phyloP scores from a whole-genome alignment of 2,797 vertebrate species.

The Sebastes hopkinsi region DNA sequence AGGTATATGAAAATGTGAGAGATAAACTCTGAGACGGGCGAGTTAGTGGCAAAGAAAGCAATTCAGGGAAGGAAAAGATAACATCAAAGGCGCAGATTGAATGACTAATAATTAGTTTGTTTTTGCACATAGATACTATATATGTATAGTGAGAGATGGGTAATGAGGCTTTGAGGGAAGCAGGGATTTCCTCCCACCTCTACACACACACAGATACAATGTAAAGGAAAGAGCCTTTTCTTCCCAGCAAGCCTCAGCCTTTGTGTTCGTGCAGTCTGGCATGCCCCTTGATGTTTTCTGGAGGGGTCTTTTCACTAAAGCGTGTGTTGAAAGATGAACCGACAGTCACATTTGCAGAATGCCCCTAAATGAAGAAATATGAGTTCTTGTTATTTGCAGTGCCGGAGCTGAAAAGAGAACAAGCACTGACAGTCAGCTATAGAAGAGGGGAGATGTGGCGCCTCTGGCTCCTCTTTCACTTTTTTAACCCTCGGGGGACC shows the following conservation, averaged over 20 bases:
- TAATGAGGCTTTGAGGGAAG: constrained; percentile 24
- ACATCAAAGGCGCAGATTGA: constrained; percentile 31
- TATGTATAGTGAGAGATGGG: constrained; percentile 23
- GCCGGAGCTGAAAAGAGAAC: constrained; percentile 20
- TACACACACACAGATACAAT: constrained; percentile 35
- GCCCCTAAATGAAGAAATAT: constrained; percentile 44
- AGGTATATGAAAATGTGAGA: constrained; percentile 42
- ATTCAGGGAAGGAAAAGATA: constrained; percentile 7
- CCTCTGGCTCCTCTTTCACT: constrained; percentile 30
- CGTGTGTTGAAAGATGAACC: constrained; percentile 56
- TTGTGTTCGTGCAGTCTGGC: constrained; percentile 54
- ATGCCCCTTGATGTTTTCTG: constrained; percentile 33
- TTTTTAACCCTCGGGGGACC: not conserved
- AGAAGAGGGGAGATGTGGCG: not conserved
- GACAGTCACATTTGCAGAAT: constrained; percentile 43
- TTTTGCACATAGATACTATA: constrained; percentile 18
- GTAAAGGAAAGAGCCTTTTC: constrained; percentile 43
- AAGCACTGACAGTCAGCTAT: constrained; percentile 29
- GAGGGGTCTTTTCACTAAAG: constrained; percentile 37
- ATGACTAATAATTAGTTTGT: constrained; percentile 40
- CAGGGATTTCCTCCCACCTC: constrained; percentile 35
- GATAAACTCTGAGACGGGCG: constrained; percentile 40
- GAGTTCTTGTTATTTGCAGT: constrained; percentile 33
- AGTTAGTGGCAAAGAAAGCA: constrained; percentile 27
- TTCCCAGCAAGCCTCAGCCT: constrained; percentile 33